These are phyloP conservation scores for Netelia fuscicornis DNA, from an alignment of 2,888 invertebrate species.

Conservation along the genomic window DNA sequence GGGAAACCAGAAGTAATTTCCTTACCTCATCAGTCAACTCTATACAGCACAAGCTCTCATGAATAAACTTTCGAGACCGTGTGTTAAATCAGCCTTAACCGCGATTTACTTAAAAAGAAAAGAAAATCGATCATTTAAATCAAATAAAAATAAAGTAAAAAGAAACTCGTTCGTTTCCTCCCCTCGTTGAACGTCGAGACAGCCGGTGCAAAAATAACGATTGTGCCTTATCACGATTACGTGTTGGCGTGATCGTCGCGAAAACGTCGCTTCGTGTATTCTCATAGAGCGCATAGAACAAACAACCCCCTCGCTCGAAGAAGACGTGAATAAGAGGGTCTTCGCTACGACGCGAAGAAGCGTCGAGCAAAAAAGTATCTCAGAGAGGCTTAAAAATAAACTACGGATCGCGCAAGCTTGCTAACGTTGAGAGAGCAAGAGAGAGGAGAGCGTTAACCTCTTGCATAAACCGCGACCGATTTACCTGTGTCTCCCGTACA, in stretches of 20 bases:
- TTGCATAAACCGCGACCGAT: conserved; percentile 57
- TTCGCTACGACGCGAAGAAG: neutral
- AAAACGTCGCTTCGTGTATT: neutral
- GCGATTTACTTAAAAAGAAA: no score
- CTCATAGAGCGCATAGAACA: neutral
- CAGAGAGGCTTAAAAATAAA: conserved; percentile 54
- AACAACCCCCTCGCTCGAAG: neutral
- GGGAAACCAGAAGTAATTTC: no score
- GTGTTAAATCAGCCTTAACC: no score
- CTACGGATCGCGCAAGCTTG: conserved; percentile 41
- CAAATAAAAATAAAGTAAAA: neutral
- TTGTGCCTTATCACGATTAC: conserved; percentile 13
- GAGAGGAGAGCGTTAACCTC: conserved; percentile 54
- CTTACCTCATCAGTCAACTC: no score
- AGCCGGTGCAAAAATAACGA: neutral
- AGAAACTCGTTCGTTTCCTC: neutral
- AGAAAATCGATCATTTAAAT: no score
- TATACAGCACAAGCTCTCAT: neutral
- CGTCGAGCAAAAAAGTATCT: neutral
- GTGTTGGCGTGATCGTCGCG: neutral
- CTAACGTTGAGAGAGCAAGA: neutral
- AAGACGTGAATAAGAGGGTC: neutral
- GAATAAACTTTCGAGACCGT: no score
- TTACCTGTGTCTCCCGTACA: conserved; percentile 44
- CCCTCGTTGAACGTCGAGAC: neutral